Conservation (phyloP, 2,888 invertebrate species). For the Cyaniris semiargus region DNA sequence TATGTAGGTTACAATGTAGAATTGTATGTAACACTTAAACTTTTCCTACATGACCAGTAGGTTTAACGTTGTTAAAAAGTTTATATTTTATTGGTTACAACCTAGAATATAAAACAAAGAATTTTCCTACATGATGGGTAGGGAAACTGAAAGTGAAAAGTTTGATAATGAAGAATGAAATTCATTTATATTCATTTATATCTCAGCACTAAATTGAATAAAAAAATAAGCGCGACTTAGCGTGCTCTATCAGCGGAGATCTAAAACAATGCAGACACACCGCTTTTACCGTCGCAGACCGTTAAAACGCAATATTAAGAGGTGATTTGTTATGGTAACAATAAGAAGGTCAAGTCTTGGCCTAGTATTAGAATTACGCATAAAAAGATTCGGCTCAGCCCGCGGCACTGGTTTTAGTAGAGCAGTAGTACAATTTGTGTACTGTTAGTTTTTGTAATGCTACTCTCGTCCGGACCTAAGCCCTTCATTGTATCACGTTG, state of each 20-base stretch:
- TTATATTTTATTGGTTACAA: too few species aligned
- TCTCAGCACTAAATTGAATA: too few species aligned
- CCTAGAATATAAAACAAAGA: too few species aligned
- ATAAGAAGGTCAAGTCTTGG: slow-evolving; percentile 19
- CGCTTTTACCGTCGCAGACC: background rate
- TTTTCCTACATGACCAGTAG: too few species aligned
- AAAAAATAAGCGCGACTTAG: background rate
- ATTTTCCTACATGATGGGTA: too few species aligned
- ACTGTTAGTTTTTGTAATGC: slow-evolving; percentile 70
- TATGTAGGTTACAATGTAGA: too few species aligned
- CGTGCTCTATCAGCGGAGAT: background rate
- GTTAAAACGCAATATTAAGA: slow-evolving; percentile 3
- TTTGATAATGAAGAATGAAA: too few species aligned
- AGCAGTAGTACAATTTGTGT: slow-evolving; percentile 68
- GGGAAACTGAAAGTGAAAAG: too few species aligned
- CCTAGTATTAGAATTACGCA: slow-evolving; percentile 34
- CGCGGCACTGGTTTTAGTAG: slow-evolving; percentile 64
- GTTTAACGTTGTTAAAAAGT: too few species aligned
- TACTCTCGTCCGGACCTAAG: slow-evolving; percentile 57
- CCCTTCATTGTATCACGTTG: slow-evolving; percentile 56
- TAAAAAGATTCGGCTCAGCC: slow-evolving; percentile 57
- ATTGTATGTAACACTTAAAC: too few species aligned
- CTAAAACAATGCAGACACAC: slow-evolving; percentile 8
- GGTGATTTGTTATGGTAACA: slow-evolving; percentile 17
- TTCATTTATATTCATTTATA: too few species aligned